A percentile compares a stretch with the other conserved stretches of the same genome.
Conservation (phyloP, 2,797 vertebrate species). For the Sciaenops ocellatus region DNA sequence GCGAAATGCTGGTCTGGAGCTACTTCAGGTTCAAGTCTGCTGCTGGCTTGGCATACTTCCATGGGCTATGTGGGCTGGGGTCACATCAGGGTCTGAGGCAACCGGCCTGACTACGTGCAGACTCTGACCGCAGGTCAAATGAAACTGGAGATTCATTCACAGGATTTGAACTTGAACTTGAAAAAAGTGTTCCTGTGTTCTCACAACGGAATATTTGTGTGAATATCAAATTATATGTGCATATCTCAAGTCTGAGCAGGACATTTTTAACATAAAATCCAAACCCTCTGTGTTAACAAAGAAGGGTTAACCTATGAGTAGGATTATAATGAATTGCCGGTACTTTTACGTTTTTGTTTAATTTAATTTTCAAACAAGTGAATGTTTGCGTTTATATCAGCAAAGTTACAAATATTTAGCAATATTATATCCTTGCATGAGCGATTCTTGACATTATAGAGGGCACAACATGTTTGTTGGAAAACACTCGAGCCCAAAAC, state of each 20-base stretch:
- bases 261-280: conserved; percentile 53
- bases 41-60: conserved; percentile 70
- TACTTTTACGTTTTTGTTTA: conserved; percentile 42
- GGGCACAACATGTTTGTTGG: conserved; percentile 58
- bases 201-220: conserved; percentile 69
- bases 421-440: conserved; percentile 85
- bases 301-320: conserved; percentile 32
- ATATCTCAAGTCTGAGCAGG: conserved; percentile 62
- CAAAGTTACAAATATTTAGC: conserved; percentile 75
- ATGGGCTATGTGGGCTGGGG: conserved; percentile 56
- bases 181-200: conserved; percentile 54
- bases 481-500: conserved; percentile 48
- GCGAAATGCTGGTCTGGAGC: conserved; percentile 52
- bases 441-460: conserved; percentile 65
- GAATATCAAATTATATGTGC: conserved; percentile 62
- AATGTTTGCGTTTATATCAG: conserved; percentile 69
- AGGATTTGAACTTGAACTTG: conserved; percentile 56
- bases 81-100: conserved; percentile 66
- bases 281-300: conserved; percentile 33
- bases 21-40: conserved; percentile 67
- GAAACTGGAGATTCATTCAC: conserved; percentile 63
- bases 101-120: conserved; percentile 44
- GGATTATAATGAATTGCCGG: conserved; percentile 40
- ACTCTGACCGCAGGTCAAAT: conserved; percentile 63
- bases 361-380: conserved; percentile 46